These are phyloP conservation scores for Eolophus roseicapilla DNA, from an alignment of 2,113 vertebrate species.

Conservation along the genomic window DNA sequence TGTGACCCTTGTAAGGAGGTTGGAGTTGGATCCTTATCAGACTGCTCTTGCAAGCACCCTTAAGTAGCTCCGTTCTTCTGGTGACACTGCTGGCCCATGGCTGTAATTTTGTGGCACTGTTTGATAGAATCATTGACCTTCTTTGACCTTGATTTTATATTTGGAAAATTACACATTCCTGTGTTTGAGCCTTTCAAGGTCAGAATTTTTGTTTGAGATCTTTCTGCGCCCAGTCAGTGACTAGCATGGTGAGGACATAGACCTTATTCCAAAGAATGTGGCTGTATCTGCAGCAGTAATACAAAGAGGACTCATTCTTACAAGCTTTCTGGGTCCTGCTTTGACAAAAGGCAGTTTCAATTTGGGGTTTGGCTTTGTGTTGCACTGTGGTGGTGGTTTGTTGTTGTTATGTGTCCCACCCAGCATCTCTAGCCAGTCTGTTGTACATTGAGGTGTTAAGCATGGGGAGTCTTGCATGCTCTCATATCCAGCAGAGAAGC, in stretches of 20 bases:
- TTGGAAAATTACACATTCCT: constrained; percentile 38
- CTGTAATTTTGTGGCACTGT: constrained; percentile 20
- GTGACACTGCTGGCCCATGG: constrained; percentile 14
- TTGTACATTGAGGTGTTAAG: not conserved
- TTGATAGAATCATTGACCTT: constrained; percentile 11
- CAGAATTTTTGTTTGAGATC: not conserved
- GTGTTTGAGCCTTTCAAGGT: not conserved
- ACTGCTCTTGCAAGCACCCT: not conserved
- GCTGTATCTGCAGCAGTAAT: not conserved
- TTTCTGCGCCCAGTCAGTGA: not conserved
- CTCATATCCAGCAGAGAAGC: not conserved
- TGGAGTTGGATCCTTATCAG: constrained; percentile 20
- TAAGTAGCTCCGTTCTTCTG: constrained; percentile 2
- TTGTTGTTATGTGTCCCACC: not conserved
- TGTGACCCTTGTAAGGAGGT: constrained; percentile 10
- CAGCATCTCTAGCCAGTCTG: not conserved
- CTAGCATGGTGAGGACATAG: not conserved
- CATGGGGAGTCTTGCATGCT: not conserved
- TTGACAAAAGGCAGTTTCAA: not conserved
- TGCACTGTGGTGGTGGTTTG: not conserved
- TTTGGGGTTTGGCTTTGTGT: not conserved
- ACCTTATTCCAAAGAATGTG: not conserved
- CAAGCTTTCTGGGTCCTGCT: not conserved
- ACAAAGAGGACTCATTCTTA: not conserved
- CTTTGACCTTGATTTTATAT: constrained; percentile 54